phyloP scores from a whole-genome alignment of 2,113 vertebrate species.

The Scatophagus argus region DNA sequence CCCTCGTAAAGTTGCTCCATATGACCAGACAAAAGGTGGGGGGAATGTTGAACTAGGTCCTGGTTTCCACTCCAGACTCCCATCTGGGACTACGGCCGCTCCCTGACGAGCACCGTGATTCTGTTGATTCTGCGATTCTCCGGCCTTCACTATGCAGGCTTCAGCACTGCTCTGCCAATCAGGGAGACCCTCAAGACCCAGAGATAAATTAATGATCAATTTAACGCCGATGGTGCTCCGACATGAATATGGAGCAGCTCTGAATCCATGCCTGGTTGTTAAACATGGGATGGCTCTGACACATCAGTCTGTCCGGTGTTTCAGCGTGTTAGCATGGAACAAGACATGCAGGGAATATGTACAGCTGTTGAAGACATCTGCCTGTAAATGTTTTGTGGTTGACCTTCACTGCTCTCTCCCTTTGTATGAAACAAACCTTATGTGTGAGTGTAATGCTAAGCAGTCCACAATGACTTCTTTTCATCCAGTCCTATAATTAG shows the following conservation, averaged over 20 bases:
- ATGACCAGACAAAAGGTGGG: slow-evolving; percentile 30
- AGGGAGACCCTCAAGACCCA: slow-evolving; percentile 7
- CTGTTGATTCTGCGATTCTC: slow-evolving; percentile 57
- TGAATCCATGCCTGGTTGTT: slow-evolving; percentile 21
- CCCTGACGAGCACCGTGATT: slow-evolving; percentile 42
- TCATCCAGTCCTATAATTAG: no score
- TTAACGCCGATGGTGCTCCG: background rate
- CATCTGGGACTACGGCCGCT: slow-evolving; percentile 27
- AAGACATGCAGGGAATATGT: slow-evolving; percentile 7
- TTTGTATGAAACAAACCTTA: slow-evolving; percentile 1
- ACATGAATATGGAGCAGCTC: slow-evolving; percentile 64
- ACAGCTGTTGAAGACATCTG: slow-evolving; percentile 45
- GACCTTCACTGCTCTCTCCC: background rate
- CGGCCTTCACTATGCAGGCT: slow-evolving; percentile 25
- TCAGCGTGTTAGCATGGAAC: background rate
- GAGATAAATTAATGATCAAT: slow-evolving; percentile 62
- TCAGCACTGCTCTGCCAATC: slow-evolving; percentile 43
- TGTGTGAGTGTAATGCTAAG: background rate
- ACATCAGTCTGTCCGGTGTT: slow-evolving; percentile 11
- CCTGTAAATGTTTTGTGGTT: background rate
- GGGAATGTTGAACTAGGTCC: slow-evolving; percentile 14
- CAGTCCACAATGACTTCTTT: background rate
- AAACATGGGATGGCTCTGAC: background rate
- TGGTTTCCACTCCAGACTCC: slow-evolving; percentile 36
- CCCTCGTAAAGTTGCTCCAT: slow-evolving; percentile 62